These are phyloP conservation scores for Thymelicus lineola DNA, from an alignment of 2,888 invertebrate species.

Conservation along the genomic window DNA sequence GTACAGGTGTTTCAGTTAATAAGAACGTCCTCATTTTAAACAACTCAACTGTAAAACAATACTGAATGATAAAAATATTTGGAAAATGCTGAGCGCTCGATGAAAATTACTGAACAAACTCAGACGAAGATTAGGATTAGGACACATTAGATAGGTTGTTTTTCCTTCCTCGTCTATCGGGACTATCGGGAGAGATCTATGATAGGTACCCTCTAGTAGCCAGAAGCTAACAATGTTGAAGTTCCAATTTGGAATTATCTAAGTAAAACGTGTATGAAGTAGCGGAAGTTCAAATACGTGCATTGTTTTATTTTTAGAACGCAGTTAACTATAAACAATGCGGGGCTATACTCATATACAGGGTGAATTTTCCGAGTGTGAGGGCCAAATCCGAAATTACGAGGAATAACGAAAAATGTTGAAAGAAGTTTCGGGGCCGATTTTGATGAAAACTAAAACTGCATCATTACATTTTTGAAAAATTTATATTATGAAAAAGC, in stretches of 20 bases:
- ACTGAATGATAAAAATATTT: not conserved
- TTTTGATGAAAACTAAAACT: too few relatives aligned
- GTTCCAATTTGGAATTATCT: slow-evolving; percentile 20
- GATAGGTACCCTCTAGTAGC: too few relatives aligned
- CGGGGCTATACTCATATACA: slow-evolving; percentile 45
- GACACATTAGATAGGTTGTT: too few relatives aligned
- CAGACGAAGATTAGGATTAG: not conserved
- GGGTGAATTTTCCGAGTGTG: too few relatives aligned
- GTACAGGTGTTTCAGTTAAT: not conserved
- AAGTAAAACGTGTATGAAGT: slow-evolving; percentile 48
- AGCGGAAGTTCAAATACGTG: slow-evolving; percentile 37
- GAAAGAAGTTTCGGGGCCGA: too few relatives aligned
- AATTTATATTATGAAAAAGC: too few relatives aligned
- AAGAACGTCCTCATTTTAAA: not conserved
- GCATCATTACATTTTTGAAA: too few relatives aligned
- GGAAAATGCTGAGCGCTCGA: too few relatives aligned
- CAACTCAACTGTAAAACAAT: not conserved
- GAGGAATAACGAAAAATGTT: too few relatives aligned
- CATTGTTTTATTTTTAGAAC: slow-evolving; percentile 64
- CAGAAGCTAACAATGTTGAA: not conserved
- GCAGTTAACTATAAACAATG: slow-evolving; percentile 58
- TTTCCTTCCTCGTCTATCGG: too few relatives aligned
- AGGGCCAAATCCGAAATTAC: too few relatives aligned
- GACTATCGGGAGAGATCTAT: too few relatives aligned
- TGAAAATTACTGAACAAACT: not conserved